Percentiles rank a stretch among this genome's conserved stretches.
Conservation (phyloP, 2,797 vertebrate genomes). For the Gymnodraco acuticeps region DNA sequence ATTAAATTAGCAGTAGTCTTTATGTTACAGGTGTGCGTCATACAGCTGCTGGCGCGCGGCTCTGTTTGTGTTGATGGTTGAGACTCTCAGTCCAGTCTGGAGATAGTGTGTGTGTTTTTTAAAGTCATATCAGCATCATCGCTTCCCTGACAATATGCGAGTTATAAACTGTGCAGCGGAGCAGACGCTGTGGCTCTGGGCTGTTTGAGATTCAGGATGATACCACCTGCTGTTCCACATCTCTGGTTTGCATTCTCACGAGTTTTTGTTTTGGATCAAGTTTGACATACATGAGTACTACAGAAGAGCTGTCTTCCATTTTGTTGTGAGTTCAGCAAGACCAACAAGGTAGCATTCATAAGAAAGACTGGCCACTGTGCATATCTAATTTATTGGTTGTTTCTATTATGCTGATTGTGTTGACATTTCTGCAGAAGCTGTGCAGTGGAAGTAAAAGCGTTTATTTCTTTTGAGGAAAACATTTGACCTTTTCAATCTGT, state of each 20-base stretch:
- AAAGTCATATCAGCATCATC: constrained; percentile 24
- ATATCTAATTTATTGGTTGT: not conserved
- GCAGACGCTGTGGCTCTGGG: constrained; percentile 1
- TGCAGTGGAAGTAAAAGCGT: not conserved
- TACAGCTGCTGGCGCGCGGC: constrained; percentile 48
- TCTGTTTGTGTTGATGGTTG: constrained; percentile 20
- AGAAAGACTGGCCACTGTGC: not conserved
- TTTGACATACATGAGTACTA: constrained; percentile 38
- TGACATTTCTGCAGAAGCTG: constrained; percentile 3
- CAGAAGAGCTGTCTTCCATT: constrained; percentile 30
- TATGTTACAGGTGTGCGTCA: constrained; percentile 83
- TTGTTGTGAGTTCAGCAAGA: constrained; percentile 22
- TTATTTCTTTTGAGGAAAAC: not conserved
- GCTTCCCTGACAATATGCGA: constrained; percentile 20
- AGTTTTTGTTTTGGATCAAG: constrained; percentile 48
- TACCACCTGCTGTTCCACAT: constrained; percentile 46
- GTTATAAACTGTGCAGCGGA: constrained; percentile 27
- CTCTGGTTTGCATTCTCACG: constrained; percentile 10
- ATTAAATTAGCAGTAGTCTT: not conserved
- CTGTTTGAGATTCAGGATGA: constrained; percentile 28
- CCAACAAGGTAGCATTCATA: not conserved
- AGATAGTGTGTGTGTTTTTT: not conserved
- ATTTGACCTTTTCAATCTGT: constrained; percentile 13
- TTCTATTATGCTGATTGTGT: not conserved
- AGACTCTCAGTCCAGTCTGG: constrained; percentile 22